Evolutionary conservation across 1,140 invertebrate genomes (phyloP).

Genomic region (Cherax destructor): DNA sequence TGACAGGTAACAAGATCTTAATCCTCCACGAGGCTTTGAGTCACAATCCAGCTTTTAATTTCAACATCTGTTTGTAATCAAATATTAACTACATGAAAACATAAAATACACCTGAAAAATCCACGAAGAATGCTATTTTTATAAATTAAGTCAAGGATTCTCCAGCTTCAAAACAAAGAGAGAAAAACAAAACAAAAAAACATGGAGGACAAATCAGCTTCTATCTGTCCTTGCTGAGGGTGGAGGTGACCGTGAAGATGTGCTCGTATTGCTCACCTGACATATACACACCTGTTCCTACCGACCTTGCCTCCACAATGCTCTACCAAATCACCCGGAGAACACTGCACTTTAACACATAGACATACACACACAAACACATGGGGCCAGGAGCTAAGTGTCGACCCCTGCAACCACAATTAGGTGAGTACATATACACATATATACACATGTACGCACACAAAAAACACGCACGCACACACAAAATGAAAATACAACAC

Average conservation of each 20-base stretch:
- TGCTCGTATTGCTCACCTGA: neutral
- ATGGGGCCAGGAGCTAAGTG: too few relatives aligned
- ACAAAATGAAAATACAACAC: neutral
- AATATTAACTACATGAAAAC: neutral
- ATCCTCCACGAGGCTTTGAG: neutral
- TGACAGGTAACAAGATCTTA: neutral
- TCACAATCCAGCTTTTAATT: neutral
- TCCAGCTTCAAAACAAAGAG: neutral
- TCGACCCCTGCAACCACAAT: too few relatives aligned
- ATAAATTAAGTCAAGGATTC: neutral
- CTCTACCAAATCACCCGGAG: neutral
- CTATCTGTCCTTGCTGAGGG: neutral
- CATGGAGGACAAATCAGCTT: neutral
- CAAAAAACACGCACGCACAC: too few relatives aligned
- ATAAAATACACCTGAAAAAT: neutral
- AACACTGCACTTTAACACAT: neutral
- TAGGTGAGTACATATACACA: too few relatives aligned
- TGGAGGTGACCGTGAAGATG: slow-evolving; percentile 4
- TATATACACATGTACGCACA: too few relatives aligned
- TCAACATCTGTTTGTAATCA: neutral
- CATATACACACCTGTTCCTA: slow-evolving; percentile 1
- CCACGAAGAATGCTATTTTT: neutral
- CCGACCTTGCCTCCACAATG: slow-evolving; percentile 1
- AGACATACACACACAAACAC: neutral
- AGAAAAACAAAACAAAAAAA: neutral